Base-by-base conservation (phyloP, 2,797 vertebrate genomes). In the Synaphobranchus kaupii region DNA sequence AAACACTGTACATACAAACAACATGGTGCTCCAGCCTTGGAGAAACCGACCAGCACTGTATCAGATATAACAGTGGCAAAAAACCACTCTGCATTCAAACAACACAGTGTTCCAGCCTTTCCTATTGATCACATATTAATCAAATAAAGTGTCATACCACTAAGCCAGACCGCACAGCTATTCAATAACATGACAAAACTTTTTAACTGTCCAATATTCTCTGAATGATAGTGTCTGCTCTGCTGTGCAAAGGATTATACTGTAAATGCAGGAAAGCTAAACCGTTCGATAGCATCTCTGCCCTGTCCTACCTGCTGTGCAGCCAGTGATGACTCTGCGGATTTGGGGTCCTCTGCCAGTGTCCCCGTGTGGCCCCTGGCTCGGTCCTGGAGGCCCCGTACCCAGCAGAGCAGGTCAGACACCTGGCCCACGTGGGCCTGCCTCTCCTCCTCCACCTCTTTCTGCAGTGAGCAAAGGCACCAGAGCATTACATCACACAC, bases 401-500 rank as follows among this genome's bases (percentile, higher is more conserved):
- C 96, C 98, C 98, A 99, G 88, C 96, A 95, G 81, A 99, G 94
- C 66, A 99, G 96, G 17, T 98, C 97, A 85, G 98, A 98, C 87
- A 99, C 96, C 86, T 98, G 98, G 15, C 97, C 97, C 89, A 98
- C 95, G 0, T 97, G 95, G 88, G 98, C 97, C 92, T 98, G 98
- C 93, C 96, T 99, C 89, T 99, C 98, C 88, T 99, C 98, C 95
- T 99, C 98, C 86, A 99, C 96, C 81, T 98, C 97, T 97, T 99
- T 99, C 99, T 99, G 92, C 88, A 88, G 31, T 83, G 50, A 87
- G 84, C 0, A 81, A 22, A 63, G 60, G 73, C 71, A 1, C 3
- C 1, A 15, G 84, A 84, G 48, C 20, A 12, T 73, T 85, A 84
- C 0, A 50, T 39, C 1, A 39, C 52, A 87, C 34, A 39, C 39